phyloP scores from a whole-genome alignment of 92 coral and sea anemone genomes.

The Porites cylindrica region DNA sequence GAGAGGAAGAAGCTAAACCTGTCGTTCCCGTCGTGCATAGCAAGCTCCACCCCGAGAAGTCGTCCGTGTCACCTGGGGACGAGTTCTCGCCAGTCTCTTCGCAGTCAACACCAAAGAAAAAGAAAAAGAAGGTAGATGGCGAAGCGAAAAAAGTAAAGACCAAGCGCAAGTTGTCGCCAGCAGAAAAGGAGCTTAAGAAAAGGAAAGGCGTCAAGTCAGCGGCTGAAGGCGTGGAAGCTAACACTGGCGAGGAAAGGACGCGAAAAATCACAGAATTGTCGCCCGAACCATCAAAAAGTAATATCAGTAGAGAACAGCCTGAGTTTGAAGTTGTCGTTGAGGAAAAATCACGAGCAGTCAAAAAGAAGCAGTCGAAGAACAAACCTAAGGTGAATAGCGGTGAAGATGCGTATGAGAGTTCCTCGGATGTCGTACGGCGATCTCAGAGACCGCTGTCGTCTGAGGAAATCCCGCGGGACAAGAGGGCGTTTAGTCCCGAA shows the following conservation, averaged over 20 bases:
- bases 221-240: slow-evolving; percentile 43
- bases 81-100: slow-evolving; percentile 63
- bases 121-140: slow-evolving; percentile 80
- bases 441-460: slow-evolving; percentile 2
- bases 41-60: slow-evolving; percentile 81
- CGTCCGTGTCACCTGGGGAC: slow-evolving; percentile 68
- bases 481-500: slow-evolving; percentile 32
- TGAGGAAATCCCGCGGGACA: slow-evolving; percentile 23
- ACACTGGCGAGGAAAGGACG: slow-evolving; percentile 18
- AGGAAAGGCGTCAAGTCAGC: slow-evolving; percentile 24
- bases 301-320: not conserved
- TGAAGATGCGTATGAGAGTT: slow-evolving; percentile 21
- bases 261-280: slow-evolving; percentile 35
- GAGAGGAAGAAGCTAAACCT: slow-evolving; percentile 67
- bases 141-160: slow-evolving; percentile 70
- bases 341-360: slow-evolving; percentile 19
- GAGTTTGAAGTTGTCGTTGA: not conserved
- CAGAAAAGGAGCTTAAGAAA: slow-evolving; percentile 58
- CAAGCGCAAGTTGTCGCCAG: slow-evolving; percentile 65
- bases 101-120: slow-evolving; percentile 75
- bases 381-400: slow-evolving; percentile 3
- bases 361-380: slow-evolving; percentile 31
- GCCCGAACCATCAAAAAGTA: slow-evolving; percentile 11
- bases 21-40: slow-evolving; percentile 90
- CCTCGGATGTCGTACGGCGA: slow-evolving; percentile 6